phyloP scores from a whole-genome alignment of 2,797 vertebrate genomes.

The Urosaurus nigricauda region DNA sequence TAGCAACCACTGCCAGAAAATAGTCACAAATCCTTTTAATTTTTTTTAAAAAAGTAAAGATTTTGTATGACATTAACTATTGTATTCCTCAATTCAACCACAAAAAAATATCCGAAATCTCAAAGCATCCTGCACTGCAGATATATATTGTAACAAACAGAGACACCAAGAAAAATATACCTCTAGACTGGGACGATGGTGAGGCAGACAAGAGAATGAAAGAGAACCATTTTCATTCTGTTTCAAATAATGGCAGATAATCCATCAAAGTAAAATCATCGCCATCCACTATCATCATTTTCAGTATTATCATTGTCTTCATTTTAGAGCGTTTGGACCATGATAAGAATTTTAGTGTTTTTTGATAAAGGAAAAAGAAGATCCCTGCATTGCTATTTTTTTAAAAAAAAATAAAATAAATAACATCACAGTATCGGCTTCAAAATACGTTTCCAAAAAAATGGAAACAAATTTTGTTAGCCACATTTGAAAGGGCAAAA shows the following conservation, averaged over 20 bases:
- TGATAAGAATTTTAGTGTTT: not conserved
- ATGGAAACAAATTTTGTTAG: not conserved
- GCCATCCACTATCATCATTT: too few relatives aligned
- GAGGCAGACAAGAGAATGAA: not conserved
- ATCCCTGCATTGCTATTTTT: not conserved
- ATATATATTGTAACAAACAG: not conserved
- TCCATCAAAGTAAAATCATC: too few relatives aligned
- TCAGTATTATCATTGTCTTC: too few relatives aligned
- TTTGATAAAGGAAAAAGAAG: not conserved
- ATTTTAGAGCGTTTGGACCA: not conserved
- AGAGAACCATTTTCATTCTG: not conserved
- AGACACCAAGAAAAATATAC: not conserved
- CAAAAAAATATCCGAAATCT: not conserved
- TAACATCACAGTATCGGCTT: not conserved
- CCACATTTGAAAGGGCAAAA: not conserved
- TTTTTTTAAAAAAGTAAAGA: too few relatives aligned
- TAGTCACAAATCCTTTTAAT: too few relatives aligned
- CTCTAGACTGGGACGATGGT: not conserved
- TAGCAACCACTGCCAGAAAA: not conserved
- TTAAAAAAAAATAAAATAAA: not conserved
- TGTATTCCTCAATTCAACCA: slow-evolving; percentile 8
- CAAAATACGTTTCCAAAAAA: not conserved
- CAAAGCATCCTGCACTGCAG: slow-evolving; percentile 21
- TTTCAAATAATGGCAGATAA: not conserved
- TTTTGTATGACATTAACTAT: not conserved